phyloP scores from a whole-genome alignment of 2,888 invertebrate genomes.

The Cosmia pyralina region DNA sequence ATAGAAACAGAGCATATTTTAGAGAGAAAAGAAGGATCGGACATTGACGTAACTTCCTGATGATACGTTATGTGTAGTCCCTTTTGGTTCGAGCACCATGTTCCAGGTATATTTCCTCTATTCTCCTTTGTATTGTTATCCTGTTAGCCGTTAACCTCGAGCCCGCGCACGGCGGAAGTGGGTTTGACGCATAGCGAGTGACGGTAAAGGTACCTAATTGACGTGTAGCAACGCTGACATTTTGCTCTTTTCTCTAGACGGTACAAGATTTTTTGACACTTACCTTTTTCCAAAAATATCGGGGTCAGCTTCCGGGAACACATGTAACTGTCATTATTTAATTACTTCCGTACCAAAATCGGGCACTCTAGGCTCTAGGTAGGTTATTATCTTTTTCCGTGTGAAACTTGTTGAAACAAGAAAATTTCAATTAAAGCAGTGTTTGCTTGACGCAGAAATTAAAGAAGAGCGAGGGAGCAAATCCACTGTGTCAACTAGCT shows the following conservation, averaged over 20 bases:
- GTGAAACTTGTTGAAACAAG: constrained; percentile 6
- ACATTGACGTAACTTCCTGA: constrained; percentile 4
- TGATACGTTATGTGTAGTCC: background rate
- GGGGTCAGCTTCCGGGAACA: background rate
- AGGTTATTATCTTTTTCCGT: background rate
- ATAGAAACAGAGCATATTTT: constrained; percentile 6
- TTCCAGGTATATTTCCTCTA: constrained; percentile 6
- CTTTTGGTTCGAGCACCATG: background rate
- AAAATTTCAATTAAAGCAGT: constrained; percentile 42
- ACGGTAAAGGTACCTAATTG: constrained; percentile 34
- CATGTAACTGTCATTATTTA: background rate
- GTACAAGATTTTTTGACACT: background rate
- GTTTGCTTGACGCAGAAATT: constrained; percentile 48
- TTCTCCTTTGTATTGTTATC: constrained; percentile 21
- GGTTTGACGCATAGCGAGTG: constrained; percentile 11
- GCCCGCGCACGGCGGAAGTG: background rate
- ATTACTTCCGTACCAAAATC: background rate
- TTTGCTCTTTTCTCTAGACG: constrained; percentile 9
- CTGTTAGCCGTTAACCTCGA: constrained; percentile 8
- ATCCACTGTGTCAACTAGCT: constrained; percentile 53
- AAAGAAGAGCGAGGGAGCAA: constrained; percentile 46
- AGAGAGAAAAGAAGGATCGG: constrained; percentile 3
- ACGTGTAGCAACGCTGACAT: constrained; percentile 23
- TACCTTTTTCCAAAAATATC: constrained; percentile 3
- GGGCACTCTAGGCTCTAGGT: background rate